Evolutionary conservation across 1,140 invertebrate species (phyloP).

Genomic region (Kradibia gibbosae): DNA sequence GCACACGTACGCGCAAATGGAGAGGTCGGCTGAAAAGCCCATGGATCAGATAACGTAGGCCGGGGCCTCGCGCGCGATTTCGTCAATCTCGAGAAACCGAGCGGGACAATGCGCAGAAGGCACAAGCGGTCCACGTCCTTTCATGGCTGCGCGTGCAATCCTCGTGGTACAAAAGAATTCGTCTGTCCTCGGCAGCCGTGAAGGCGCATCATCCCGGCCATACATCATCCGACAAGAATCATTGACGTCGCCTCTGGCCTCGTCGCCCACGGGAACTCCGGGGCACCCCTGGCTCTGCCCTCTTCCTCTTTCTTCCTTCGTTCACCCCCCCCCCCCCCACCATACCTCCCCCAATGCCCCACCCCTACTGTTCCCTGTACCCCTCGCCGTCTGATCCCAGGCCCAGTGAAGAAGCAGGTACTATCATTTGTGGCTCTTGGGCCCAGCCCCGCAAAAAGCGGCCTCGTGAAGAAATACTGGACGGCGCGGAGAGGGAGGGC

Average conservation of each 20-base stretch:
- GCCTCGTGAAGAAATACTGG: background rate
- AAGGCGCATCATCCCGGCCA: background rate
- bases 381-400: background rate
- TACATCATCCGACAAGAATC: conserved; percentile 15
- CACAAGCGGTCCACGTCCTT: background rate
- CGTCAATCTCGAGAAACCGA: background rate
- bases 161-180: background rate
- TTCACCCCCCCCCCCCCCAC: background rate
- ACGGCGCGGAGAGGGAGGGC: background rate
- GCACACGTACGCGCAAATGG: too few relatives aligned
- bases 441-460: background rate
- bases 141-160: background rate
- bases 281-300: background rate
- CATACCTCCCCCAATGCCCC: too few relatives aligned
- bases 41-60: too few relatives aligned
- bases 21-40: too few relatives aligned
- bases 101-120: background rate
- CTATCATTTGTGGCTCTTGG: background rate
- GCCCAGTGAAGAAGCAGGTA: background rate
- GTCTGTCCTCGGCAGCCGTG: too few relatives aligned
- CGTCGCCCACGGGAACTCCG: background rate
- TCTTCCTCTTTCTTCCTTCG: background rate
- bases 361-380: too few relatives aligned
- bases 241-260: background rate
- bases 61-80: background rate